Base-by-base conservation (phyloP, 2,797 vertebrate genomes). In the Natrix natrix region DNA sequence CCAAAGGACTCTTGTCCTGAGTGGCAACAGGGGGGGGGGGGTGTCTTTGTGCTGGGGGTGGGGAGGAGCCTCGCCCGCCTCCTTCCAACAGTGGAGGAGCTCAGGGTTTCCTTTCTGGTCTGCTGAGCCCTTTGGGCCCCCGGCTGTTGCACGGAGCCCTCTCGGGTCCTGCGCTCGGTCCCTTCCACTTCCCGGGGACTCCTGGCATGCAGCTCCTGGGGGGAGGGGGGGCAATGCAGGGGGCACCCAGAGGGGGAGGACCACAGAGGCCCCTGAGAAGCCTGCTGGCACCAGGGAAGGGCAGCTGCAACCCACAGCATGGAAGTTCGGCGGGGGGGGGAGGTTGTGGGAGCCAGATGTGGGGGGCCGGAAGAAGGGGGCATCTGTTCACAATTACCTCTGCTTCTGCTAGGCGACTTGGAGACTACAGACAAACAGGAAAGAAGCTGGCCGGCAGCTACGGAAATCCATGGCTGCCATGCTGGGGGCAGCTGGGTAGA, bases 261-360 rank as follows among this genome's bases (percentile, higher is more conserved):
- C 32, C 32, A 8, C 3, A 1, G 69, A 78, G 69, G 69, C 8
- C 32, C 69, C 69, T 22, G 16, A 11, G 37, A 11, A 11, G 74
- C 17, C 17, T 43, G 37, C 17, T 78, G 74, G 32, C 37, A 43
- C 7, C 17, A 78, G 74, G 74, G 74, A 78, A 20, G 69, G 69
- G 69, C 69, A 37, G 32, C 69, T 20, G 16, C 69, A 20, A 20
- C 69, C 69, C 32, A 74, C 32, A 20, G n/a, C 16, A 8, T 74
- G 69, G 16, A 74, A 22, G 74, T 37, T 17, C 3, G 48, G 48
- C 96, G 92, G 92, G 0, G 0, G 92, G 96, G 92, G 93, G 0
- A 0, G 92, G 96, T 97, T 98, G 98, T 99, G 98, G 91, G 97
- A 98, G 98, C 98, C 99, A 99, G 98, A 99, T 99, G 98, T 98